These are phyloP conservation scores for Eustalomyia histrio DNA, from an alignment of 2,888 invertebrate species.

Conservation along the genomic window DNA sequence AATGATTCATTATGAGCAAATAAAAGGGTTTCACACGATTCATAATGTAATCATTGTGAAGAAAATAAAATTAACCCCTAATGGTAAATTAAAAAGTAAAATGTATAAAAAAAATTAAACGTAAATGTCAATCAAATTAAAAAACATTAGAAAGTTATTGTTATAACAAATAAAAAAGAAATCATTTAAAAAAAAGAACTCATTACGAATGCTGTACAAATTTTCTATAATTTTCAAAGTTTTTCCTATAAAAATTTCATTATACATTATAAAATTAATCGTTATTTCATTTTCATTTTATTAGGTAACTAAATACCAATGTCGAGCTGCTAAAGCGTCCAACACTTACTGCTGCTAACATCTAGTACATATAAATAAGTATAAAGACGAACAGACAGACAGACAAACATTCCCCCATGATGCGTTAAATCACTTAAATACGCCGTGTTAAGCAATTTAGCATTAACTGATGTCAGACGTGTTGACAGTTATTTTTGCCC, in stretches of 20 bases:
- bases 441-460: constrained; percentile 67
- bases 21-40: constrained; percentile 33
- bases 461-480: constrained; percentile 66
- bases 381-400: neutral
- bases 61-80: constrained; percentile 38
- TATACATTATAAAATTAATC: neutral
- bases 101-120: constrained; percentile 4
- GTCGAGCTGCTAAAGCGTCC: neutral
- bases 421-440: constrained; percentile 77
- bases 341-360: constrained; percentile 2
- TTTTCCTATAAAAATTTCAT: constrained; percentile 4
- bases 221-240: constrained; percentile 30
- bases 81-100: constrained; percentile 13
- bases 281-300: neutral
- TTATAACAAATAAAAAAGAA: constrained; percentile 2
- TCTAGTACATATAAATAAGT: too few species aligned
- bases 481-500: constrained; percentile 71
- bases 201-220: constrained; percentile 32
- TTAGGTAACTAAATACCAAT: neutral
- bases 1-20: constrained; percentile 54
- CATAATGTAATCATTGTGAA: constrained; percentile 13
- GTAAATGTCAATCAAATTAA: constrained; percentile 43
- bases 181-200: constrained; percentile 27
- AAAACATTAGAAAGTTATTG: neutral
- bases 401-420: constrained; percentile 68